A percentile compares a stretch with the other conserved stretches of the same genome.
These are phyloP conservation scores for Byasa hedistus DNA, from an alignment of 2,888 invertebrate genomes.

Conservation along the genomic window DNA sequence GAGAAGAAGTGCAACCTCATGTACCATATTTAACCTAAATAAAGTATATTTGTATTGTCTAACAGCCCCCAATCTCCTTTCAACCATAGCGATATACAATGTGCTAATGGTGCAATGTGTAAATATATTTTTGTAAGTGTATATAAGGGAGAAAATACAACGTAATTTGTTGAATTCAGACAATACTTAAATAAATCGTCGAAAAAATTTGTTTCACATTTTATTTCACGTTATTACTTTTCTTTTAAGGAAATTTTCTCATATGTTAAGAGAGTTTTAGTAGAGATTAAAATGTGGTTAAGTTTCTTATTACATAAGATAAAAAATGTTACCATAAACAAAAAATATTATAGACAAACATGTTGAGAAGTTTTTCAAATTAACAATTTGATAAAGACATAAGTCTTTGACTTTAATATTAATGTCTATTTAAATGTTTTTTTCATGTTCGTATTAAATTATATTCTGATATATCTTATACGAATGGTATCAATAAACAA, in stretches of 20 bases:
- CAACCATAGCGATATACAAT: constrained; percentile 45
- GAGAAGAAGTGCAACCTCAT: constrained; percentile 60
- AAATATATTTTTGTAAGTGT: constrained; percentile 63
- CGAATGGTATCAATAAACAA: too few species aligned
- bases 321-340: not conserved
- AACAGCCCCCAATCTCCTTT: constrained; percentile 38
- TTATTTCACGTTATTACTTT: constrained; percentile 34
- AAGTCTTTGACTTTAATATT: too few species aligned
- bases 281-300: not conserved
- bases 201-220: constrained; percentile 40
- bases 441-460: too few species aligned
- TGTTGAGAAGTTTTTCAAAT: too few species aligned
- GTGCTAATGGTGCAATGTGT: constrained; percentile 53
- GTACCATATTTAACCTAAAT: constrained; percentile 67
- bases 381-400: too few species aligned
- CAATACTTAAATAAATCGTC: constrained; percentile 56
- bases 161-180: constrained; percentile 61
- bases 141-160: constrained; percentile 49
- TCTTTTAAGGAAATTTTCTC: not conserved
- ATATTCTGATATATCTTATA: too few species aligned
- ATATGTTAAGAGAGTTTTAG: not conserved
- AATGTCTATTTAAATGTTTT: too few species aligned
- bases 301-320: not conserved
- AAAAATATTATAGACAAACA: not conserved
- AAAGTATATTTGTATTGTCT: constrained; percentile 34